Base-by-base conservation (phyloP, 1,140 invertebrate species). In the Pteromalus puparum region DNA sequence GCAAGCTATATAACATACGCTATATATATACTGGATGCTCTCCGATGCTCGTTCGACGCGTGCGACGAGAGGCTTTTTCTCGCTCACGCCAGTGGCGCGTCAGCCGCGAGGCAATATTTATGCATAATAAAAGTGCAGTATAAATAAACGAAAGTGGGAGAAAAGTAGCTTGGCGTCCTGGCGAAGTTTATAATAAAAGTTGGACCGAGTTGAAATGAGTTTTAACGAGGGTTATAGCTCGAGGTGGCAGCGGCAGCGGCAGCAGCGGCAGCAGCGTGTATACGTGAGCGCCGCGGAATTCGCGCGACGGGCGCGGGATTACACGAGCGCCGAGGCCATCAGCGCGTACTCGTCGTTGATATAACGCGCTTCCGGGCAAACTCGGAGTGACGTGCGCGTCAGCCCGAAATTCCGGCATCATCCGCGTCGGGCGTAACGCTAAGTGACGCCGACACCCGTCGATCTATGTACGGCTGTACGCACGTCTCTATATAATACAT, bases 391-490 rank as follows among this genome's bases (percentile, higher is more conserved):
- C 81, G 72, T 21, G n/a, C 61, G 30, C 28, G 61, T 24, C 46
- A 28, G 48, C 46, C 53, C 53, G 28, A 21, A 65, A 67, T 65
- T 30, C 38, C 15, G 28, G 53, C 42, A 46, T 82, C 34, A 48
- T 77, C 42, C 42, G 42, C 67, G 67, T 61, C 15, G 53, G 67
- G 24, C 24, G 26, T 18, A 68, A 83, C 38, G 46, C 24, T 77
- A 83, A 83, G 75, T 72, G 74, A n/a, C 46, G 46, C 18, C 61
- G 65, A 76, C 74, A 76, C 74, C 18, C 77, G 18, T 78, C 82
- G 76, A 79, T 84, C 34, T 79, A 53, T 53, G 28, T 53, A 1
- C 12, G 18, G 1, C 13, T 53, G 18, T 53, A 18, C 13, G 5
- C 4, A 9, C 10, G 46, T 48, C n/a, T n/a, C n/a, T n/a, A n/a